Evolutionary conservation across 2,888 invertebrate species (phyloP).

Genomic region (Crematogaster levior): DNA sequence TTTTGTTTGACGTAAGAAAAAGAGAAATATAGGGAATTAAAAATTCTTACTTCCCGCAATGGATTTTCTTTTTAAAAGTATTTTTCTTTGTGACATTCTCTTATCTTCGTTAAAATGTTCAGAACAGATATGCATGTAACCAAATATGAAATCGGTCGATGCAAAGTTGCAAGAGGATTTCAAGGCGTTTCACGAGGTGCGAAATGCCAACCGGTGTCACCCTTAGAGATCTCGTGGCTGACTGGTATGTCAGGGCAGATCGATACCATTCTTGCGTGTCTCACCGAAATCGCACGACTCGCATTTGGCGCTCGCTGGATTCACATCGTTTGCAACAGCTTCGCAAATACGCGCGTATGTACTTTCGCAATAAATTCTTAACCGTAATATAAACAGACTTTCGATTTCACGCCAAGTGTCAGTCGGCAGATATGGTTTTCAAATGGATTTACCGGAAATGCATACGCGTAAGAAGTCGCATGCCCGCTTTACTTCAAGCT

Average conservation of each 20-base stretch:
- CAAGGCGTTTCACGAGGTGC: constrained; percentile 74
- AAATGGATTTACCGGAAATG: constrained; percentile 33
- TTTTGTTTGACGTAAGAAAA: not conserved
- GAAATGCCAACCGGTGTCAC: constrained; percentile 80
- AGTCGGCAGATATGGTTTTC: constrained; percentile 37
- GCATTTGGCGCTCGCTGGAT: constrained; percentile 73
- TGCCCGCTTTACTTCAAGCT: not conserved
- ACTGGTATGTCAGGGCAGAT: constrained; percentile 82
- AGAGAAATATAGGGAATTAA: not conserved
- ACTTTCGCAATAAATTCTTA: constrained; percentile 69
- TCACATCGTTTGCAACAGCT: constrained; percentile 74
- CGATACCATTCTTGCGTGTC: constrained; percentile 84
- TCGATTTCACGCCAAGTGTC: constrained; percentile 55
- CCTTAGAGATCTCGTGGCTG: constrained; percentile 80
- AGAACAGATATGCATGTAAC: not conserved
- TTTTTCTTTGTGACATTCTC: not conserved
- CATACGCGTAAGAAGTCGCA: not conserved
- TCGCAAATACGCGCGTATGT: constrained; percentile 59
- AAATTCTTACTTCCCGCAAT: not conserved
- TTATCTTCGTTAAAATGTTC: constrained; percentile 7
- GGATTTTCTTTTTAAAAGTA: not conserved
- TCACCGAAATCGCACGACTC: constrained; percentile 80
- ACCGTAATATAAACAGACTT: constrained; percentile 65
- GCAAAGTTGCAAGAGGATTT: constrained; percentile 61
- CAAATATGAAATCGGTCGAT: constrained; percentile 6